Percentiles rank a stretch among this genome's conserved stretches.
These are phyloP conservation scores for Cyclophora punctaria DNA, from an alignment of 2,888 invertebrate genomes.

Conservation along the genomic window DNA sequence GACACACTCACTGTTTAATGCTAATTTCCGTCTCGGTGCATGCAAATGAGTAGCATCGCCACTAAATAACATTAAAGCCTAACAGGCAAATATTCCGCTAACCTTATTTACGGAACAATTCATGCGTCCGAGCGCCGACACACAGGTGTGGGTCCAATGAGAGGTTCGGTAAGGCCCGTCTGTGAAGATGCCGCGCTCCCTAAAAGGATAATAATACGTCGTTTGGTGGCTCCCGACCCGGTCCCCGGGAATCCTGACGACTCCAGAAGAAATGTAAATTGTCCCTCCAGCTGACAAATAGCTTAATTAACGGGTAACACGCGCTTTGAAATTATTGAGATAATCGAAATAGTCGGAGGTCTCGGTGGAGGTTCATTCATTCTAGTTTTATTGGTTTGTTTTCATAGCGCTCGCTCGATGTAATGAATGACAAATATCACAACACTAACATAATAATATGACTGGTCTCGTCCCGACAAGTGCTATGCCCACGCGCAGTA, in stretches of 20 bases:
- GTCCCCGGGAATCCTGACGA: conserved; percentile 49
- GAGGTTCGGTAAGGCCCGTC: conserved; percentile 58
- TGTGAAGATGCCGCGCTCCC: conserved; percentile 68
- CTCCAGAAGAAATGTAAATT: conserved; percentile 69
- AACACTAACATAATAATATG: conserved; percentile 33
- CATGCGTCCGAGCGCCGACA: conserved; percentile 64
- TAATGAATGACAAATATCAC: conserved; percentile 3
- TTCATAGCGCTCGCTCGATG: no score
- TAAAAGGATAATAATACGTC: conserved; percentile 75
- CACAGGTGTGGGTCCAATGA: conserved; percentile 74
- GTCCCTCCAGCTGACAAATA: conserved; percentile 67
- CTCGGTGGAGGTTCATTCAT: not conserved
- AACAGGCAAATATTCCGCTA: conserved; percentile 61
- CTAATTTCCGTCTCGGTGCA: conserved; percentile 56
- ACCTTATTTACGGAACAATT: conserved; percentile 74
- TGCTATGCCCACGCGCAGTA: conserved; percentile 53
- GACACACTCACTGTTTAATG: conserved; percentile 53
- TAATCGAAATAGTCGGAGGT: conserved; percentile 44
- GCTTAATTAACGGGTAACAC: conserved; percentile 72
- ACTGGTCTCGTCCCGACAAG: conserved; percentile 18
- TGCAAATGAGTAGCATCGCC: conserved; percentile 59
- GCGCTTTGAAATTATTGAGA: conserved; percentile 56
- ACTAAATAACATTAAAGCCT: conserved; percentile 62
- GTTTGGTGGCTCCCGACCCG: conserved; percentile 54
- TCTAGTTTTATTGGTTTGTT: no score